Evolutionary conservation across 2,888 invertebrate species (phyloP), one percentile per base, ranked within the genome.

Genomic region (Plebejus argus): DNA sequence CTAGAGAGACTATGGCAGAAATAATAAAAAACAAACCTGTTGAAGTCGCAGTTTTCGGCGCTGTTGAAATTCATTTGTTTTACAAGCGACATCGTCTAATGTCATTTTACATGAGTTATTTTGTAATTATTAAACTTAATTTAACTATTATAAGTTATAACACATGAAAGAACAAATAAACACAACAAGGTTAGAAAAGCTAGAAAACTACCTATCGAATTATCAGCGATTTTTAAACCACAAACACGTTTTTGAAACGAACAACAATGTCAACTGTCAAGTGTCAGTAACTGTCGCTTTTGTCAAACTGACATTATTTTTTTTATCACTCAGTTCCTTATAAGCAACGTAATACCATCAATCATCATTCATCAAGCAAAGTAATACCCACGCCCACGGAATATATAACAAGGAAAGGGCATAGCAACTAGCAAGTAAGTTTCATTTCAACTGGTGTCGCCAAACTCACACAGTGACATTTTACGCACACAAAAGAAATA

Each of bases 41-140:
- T 91, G 92, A 87, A 94, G 88, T 87, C 94, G 88, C 78, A 94
- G 86, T 83, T 91, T 92, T 83, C 94, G 89, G 83, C 93, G 88
- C 81, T 90, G 88, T 80, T 90, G 83, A 87, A 93, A 88, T 89
- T 94, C 93, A 89, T 91, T 93, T 92, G 93, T 93, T 94, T 92
- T 89, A 79, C 87, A 81, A 82, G 83, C 83, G 85, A 91, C 90
- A 80, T 84, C 84, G 83, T 91, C 90, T 78, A 91, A 90, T 88
- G 90, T 91, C 93, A 94, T 93, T 71, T 90, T 89, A 85, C 89
- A 70, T 76, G 3, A 23, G 33, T 45, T 53, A 1, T 70, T 70
- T 70, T 20, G 39, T 28, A 72, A 20, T 28, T 66, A 20, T 28
- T 66, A 66, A 1, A 15, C 28, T 66, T 74, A 74, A 15, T 72